Evolutionary conservation across 1,140 invertebrate species (phyloP).

Genomic region (Tetragonula clypearis): DNA sequence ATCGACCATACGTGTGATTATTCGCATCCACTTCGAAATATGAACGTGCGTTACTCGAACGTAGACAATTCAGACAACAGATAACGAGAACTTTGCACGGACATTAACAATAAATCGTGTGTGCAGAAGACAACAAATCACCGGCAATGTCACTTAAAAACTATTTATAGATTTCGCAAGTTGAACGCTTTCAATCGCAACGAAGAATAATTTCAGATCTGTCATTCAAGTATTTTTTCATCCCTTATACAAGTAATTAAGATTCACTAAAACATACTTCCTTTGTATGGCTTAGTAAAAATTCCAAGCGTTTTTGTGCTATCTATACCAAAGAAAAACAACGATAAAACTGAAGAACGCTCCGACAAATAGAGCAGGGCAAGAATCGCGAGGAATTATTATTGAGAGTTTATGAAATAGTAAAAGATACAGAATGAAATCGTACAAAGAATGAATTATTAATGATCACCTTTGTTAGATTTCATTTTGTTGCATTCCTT

Average conservation of each 20-base stretch:
- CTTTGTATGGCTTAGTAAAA: neutral
- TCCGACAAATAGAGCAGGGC: slow-evolving; percentile 5
- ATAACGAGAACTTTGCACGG: slow-evolving; percentile 22
- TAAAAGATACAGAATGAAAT: slow-evolving; percentile 51
- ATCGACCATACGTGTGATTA: neutral
- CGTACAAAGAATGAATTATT: slow-evolving; percentile 33
- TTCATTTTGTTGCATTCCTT: neutral
- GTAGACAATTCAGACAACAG: slow-evolving; percentile 24
- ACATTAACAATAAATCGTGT: slow-evolving; percentile 42
- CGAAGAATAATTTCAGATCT: neutral
- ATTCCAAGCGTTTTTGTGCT: slow-evolving; percentile 30
- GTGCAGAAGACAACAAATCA: slow-evolving; percentile 43
- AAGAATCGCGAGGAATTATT: slow-evolving; percentile 42
- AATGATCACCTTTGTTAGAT: neutral
- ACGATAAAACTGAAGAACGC: slow-evolving; percentile 20
- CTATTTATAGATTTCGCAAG: slow-evolving; percentile 28
- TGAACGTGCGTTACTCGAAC: slow-evolving; percentile 9
- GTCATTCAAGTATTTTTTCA: neutral
- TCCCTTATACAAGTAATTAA: slow-evolving; percentile 37
- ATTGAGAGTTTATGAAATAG: slow-evolving; percentile 19
- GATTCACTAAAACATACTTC: slow-evolving; percentile 43
- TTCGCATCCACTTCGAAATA: neutral
- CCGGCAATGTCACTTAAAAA: slow-evolving; percentile 41
- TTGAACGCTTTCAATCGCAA: neutral
- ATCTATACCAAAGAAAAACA: neutral